phyloP scores from a whole-genome alignment of 2,113 vertebrate species.

The Ariopsis seemanni region DNA sequence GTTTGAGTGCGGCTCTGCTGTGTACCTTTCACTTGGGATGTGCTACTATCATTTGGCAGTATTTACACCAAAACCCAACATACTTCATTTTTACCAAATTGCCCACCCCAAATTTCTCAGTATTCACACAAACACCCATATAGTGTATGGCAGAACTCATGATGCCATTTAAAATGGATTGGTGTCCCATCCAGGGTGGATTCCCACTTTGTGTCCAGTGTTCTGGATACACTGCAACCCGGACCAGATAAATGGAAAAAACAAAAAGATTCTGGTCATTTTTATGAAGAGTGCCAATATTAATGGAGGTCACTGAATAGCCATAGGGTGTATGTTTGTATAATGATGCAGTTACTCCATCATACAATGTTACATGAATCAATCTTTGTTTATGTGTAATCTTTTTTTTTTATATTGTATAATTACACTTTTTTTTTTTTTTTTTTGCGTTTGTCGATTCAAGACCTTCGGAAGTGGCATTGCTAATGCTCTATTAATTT shows the following conservation, averaged over 20 bases:
- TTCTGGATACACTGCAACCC: background rate
- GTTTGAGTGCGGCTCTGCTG: too few species aligned
- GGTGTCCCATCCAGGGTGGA: background rate
- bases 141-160: background rate
- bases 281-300: background rate
- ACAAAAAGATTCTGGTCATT: background rate
- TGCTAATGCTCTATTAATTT: background rate
- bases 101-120: too few species aligned
- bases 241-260: background rate
- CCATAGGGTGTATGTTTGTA: background rate
- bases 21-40: too few species aligned
- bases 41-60: too few species aligned
- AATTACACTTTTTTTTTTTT: background rate
- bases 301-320: background rate
- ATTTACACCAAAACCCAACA: too few species aligned
- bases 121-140: too few species aligned
- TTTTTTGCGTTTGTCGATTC: background rate
- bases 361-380: background rate
- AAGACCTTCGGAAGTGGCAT: background rate
- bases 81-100: too few species aligned
- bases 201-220: background rate
- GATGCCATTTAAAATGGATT: background rate
- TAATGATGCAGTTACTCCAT: background rate
- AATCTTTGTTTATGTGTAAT: background rate
- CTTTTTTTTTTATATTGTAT: background rate